A percentile compares a stretch with the other conserved stretches of the same genome.
These are phyloP conservation scores for Oscheius sp. DNA, from an alignment of 2,888 invertebrate genomes.

Conservation along the genomic window DNA sequence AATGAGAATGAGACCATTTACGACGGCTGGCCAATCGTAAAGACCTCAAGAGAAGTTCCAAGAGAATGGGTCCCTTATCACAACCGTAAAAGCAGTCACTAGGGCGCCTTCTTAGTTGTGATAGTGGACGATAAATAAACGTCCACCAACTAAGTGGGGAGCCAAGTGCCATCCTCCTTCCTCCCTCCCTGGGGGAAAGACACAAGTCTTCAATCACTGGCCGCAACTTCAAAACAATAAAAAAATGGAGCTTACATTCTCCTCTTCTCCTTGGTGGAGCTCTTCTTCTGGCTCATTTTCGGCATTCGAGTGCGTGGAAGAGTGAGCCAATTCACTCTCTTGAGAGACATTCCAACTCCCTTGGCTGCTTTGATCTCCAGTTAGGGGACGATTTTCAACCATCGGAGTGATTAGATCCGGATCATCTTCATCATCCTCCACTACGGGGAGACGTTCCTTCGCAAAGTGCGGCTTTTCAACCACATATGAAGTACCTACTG, in stretches of 20 bases:
- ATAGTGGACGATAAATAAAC: no score
- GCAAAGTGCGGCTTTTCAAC: constrained; percentile 50
- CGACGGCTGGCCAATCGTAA: no score
- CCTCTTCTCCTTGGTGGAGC: neutral
- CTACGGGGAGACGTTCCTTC: constrained; percentile 53
- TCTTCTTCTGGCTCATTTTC: constrained; percentile 1
- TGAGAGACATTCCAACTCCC: constrained; percentile 1
- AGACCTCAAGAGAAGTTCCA: no score
- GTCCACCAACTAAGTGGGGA: no score
- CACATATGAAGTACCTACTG: constrained; percentile 51
- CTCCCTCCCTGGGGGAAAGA: no score
- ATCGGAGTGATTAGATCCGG: constrained; percentile 49
- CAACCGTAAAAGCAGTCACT: no score
- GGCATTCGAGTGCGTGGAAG: constrained; percentile 9
- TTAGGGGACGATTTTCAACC: constrained; percentile 43
- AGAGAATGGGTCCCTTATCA: no score
- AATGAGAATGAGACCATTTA: no score
- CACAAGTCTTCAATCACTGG: no score
- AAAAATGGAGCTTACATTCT: neutral
- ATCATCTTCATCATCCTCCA: constrained; percentile 55
- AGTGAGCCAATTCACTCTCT: neutral
- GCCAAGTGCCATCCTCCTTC: no score
- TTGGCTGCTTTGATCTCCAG: neutral
- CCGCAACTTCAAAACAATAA: no score
- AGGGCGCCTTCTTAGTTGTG: no score